Percentiles rank a stretch among this genome's conserved stretches.
Evolutionary conservation across 2,113 vertebrate species (phyloP).

Genomic region (Anser brachyrhynchus): DNA sequence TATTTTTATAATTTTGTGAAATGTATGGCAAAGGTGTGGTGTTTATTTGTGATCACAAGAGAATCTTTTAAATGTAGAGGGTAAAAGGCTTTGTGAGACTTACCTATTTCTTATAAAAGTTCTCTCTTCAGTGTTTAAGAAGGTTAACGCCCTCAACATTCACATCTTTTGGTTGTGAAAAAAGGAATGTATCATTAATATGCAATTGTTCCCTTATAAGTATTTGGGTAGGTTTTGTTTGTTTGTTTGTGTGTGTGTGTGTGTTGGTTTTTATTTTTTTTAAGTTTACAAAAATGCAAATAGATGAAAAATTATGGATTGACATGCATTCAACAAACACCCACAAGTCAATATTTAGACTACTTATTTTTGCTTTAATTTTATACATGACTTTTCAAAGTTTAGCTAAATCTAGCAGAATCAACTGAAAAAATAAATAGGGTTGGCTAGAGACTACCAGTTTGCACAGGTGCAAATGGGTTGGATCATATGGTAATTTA

Average conservation of each 20-base stretch:
- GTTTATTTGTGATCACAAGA: neutral
- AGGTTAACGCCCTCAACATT: neutral
- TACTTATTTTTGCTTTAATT: neutral
- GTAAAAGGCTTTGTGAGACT: neutral
- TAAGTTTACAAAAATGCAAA: neutral
- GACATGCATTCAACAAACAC: neutral
- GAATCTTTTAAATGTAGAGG: neutral
- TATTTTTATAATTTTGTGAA: neutral
- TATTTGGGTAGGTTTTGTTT: neutral
- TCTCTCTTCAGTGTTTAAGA: neutral
- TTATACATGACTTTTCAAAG: neutral
- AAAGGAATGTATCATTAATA: neutral
- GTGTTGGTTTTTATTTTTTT: neutral
- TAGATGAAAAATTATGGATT: neutral
- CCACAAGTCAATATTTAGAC: neutral
- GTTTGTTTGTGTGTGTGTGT: neutral
- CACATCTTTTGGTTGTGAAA: neutral
- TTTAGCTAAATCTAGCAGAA: slow-evolving; percentile 7
- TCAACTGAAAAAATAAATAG: neutral
- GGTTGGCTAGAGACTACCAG: slow-evolving; percentile 1
- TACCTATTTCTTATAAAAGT: neutral
- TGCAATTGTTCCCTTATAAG: neutral
- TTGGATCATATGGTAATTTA: slow-evolving; percentile 63
- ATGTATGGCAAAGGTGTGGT: neutral
- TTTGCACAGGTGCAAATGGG: slow-evolving; percentile 57